Conservation (phyloP, 2,797 vertebrate genomes). For the Enteromius unitaeniatus region DNA sequence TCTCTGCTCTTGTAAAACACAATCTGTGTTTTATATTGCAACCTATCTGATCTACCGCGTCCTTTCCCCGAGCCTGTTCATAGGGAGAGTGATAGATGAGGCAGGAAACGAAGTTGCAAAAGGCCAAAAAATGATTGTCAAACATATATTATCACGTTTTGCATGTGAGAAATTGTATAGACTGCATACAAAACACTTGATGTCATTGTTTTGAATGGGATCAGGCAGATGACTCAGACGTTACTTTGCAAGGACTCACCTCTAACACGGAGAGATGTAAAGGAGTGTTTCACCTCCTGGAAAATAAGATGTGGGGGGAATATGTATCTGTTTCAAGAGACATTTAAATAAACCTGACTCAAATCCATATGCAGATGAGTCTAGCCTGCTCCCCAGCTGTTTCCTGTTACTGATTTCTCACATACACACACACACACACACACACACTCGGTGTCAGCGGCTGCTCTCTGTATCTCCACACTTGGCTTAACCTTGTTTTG, state of each 20-base stretch:
- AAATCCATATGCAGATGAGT: constrained; percentile 61
- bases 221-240: not conserved
- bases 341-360: constrained; percentile 49
- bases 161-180: not conserved
- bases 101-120: not conserved
- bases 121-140: not conserved
- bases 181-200: not conserved
- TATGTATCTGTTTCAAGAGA: constrained; percentile 17
- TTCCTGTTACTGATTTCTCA: constrained; percentile 76
- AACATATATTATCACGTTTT: not conserved
- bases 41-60: not conserved
- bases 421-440: constrained; percentile 18
- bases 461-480: constrained; percentile 44
- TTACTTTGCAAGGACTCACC: constrained; percentile 6
- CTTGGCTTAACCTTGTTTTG: constrained; percentile 44
- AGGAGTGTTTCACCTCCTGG: not conserved
- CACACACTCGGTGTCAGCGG: not conserved
- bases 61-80: not conserved
- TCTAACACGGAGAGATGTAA: not conserved
- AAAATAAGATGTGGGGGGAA: not conserved
- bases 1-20: not conserved
- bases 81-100: not conserved
- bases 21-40: too few species aligned
- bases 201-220: constrained; percentile 36
- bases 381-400: constrained; percentile 77